These are phyloP conservation scores for Xenopus laevis DNA, from an alignment of 2,113 vertebrate genomes.

Conservation along the genomic window DNA sequence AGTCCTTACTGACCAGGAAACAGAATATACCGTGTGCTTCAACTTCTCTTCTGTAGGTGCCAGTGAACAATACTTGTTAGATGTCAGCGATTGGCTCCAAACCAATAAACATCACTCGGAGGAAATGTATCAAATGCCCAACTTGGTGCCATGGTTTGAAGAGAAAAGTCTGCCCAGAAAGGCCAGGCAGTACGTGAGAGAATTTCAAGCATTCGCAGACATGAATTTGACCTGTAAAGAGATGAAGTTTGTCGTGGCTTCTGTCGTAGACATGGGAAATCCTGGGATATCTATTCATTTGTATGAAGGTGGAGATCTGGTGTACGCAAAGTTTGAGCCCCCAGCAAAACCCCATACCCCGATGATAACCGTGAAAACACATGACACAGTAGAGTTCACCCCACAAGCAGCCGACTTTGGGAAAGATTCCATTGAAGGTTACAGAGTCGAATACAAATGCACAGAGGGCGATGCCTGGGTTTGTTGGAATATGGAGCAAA, in stretches of 20 bases:
- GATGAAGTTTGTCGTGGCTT: slow-evolving; percentile 21
- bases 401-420: neutral
- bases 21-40: slow-evolving; percentile 36
- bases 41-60: slow-evolving; percentile 35
- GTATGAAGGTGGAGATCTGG: slow-evolving; percentile 15
- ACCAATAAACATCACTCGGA: neutral
- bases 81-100: slow-evolving; percentile 27
- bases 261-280: slow-evolving; percentile 5
- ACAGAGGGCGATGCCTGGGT: neutral
- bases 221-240: neutral
- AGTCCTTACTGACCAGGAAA: neutral
- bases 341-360: neutral
- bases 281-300: slow-evolving; percentile 32
- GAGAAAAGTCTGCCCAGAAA: neutral
- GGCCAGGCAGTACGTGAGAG: neutral
- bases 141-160: neutral
- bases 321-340: slow-evolving; percentile 24
- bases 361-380: neutral
- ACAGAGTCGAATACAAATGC: neutral
- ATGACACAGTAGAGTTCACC: slow-evolving; percentile 3
- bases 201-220: neutral
- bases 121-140: neutral
- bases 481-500: neutral
- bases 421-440: neutral
- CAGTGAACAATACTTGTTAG: slow-evolving; percentile 29